Evolutionary conservation across 2,888 invertebrate species (phyloP), one percentile per base, ranked within the genome.

Genomic region (Hirtodrosophila confusa): DNA sequence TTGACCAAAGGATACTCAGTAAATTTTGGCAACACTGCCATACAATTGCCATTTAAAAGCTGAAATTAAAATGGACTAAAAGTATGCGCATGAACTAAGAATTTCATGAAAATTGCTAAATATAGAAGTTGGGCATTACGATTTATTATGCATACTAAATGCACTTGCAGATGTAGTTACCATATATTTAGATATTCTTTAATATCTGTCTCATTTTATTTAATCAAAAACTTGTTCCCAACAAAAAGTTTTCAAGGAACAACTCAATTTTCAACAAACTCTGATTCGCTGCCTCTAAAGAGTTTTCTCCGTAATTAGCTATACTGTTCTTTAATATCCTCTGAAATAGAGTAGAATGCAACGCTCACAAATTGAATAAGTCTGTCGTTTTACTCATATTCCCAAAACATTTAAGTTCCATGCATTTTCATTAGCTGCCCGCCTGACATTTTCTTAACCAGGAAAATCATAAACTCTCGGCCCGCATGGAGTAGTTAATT

Each of bases 401-500:
- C 74, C 60, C 60, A 17, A 0, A 44, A 17, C 41, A 24, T 23
- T 29, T 33, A 24, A 50, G 44, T 49, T 72, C 33, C 47, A 71
- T 73, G 67, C 55, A 73, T 77, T 72, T 72, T 58, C 50, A 55
- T 72, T 45, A 50, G 27, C 47, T 37, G 24, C 8, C 41, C 44
- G 37, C 54, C 39, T 63, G 35, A 62, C 45, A 71, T 51, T 62
- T 44, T 31, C 27, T 37, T 17, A 24, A n/a, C 9, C n/a, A 31
- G 39, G 37, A 9, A 63, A 57, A 39, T 53, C 23, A 45, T 62
- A 43, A 63, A 47, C 24, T 57, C 57, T 47, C 8, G 7, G 50
- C 31, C 54, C 72, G 33, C 72, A 50, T 33, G 67, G 53, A 78
- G 56, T 53, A 45, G 51, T 47, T 60, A 60, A 71, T 55, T 77